Evolutionary conservation across 2,888 invertebrate genomes (phyloP), one percentile per base, ranked within the genome.

Genomic region (Oithona nana): DNA sequence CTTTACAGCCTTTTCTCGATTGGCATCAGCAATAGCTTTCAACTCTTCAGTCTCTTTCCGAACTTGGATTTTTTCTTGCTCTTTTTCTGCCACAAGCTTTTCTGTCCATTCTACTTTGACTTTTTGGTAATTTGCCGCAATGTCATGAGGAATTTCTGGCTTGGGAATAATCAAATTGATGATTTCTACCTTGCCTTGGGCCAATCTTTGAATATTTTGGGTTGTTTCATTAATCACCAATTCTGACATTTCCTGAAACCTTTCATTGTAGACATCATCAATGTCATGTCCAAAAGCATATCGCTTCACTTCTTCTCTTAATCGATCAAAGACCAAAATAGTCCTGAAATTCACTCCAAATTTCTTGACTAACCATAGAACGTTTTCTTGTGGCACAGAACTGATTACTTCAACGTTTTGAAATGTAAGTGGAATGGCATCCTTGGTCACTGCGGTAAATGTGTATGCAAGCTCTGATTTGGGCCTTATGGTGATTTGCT

Each of bases 51-150:
- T 60, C 20, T 60, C 50, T 28, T 49, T 60, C 28, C 16, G 20
- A 24, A 60, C 50, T 28, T 49, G 29, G 22, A 50, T 50, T 1
- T 3, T 49, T n/a, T 50, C 50, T 50, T 60, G 26, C 28, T 50
- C 22, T 28, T 60, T n/a, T 28, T 20, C 26, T 6, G 60, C 60
- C 1, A 60, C 60, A 20, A 60, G 28, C 28, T 60, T 22, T 50
- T 60, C n/a, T 6, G 60, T 60, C 60, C 60, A 60, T 50, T 60
- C 24, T 24, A 49, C 28, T 28, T 60, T 49, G 50, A 60, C 60
- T 2, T 48, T n/a, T 49, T 31, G 20, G 31, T 60, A 60, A 28
- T 60, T 60, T 48, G 16, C n/a, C 16, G 50, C 60, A 22, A 60
- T 60, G 2, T 28, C 51, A 22, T 49, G 49, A n/a, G 60, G 60